Evolutionary conservation across 1,140 invertebrate species (phyloP).

Genomic region (Drosophila nasuta): DNA sequence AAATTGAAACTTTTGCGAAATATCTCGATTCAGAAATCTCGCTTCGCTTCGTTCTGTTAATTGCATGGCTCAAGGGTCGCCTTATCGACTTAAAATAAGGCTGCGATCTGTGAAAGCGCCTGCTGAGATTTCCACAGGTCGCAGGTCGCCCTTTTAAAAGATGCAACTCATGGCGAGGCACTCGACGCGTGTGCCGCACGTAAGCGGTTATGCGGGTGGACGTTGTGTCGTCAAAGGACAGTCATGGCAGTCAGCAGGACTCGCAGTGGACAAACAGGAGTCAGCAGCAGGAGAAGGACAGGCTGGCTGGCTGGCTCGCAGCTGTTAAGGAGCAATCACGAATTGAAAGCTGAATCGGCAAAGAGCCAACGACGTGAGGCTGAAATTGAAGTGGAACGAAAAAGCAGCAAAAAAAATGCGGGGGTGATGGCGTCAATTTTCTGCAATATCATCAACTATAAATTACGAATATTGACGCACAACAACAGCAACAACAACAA

Average conservation of each 20-base stretch:
- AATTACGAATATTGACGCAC: slow-evolving; percentile 80
- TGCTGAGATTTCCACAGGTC: slow-evolving; percentile 51
- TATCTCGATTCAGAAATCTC: background rate
- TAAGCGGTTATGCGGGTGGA: slow-evolving; percentile 51
- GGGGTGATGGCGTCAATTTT: slow-evolving; percentile 48
- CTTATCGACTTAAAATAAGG: slow-evolving; percentile 52
- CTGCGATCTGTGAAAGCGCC: background rate
- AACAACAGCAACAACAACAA: slow-evolving; percentile 36
- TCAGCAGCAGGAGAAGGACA: background rate
- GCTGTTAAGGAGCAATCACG: slow-evolving; percentile 79
- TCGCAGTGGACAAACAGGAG: slow-evolving; percentile 36
- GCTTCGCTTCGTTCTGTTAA: slow-evolving; percentile 21
- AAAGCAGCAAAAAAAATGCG: slow-evolving; percentile 1
- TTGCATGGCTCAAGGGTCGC: slow-evolving; percentile 43
- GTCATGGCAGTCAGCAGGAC: slow-evolving; percentile 49
- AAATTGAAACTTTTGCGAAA: background rate
- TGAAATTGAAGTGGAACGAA: slow-evolving; percentile 34
- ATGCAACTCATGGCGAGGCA: slow-evolving; percentile 62
- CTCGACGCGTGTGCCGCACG: slow-evolving; percentile 62
- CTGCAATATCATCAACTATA: slow-evolving; percentile 83
- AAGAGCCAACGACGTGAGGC: slow-evolving; percentile 44
- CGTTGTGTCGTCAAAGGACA: slow-evolving; percentile 23
- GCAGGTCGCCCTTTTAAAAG: slow-evolving; percentile 11
- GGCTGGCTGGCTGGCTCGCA: slow-evolving; percentile 15
- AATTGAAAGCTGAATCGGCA: slow-evolving; percentile 81